Percentiles rank a stretch among this genome's conserved stretches.
phyloP scores from a whole-genome alignment of 30 jellyfish, hydroid and myxozoan genomes.

The Aurelia sp. region DNA sequence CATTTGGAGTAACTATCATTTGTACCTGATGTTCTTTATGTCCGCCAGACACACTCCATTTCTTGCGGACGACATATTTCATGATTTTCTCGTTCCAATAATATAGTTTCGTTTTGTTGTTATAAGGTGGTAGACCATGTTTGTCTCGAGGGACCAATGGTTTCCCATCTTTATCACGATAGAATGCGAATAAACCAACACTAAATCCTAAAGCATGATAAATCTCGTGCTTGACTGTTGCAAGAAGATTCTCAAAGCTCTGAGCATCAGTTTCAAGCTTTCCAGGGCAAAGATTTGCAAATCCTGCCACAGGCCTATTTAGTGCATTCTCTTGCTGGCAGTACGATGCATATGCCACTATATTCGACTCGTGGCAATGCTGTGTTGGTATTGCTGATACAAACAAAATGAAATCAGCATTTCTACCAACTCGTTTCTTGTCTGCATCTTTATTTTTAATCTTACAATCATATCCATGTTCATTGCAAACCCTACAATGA shows the following conservation, averaged over 20 bases:
- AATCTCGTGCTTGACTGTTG: conserved; percentile 93
- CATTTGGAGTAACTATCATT: conserved; percentile 91
- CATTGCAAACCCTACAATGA: conserved; percentile 84
- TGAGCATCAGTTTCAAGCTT: conserved; percentile 86
- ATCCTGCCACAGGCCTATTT: conserved; percentile 95
- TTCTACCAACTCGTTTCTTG: conserved; percentile 11
- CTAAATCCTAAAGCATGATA: conserved; percentile 95
- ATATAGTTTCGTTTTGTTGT: conserved; percentile 61
- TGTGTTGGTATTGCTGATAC: conserved; percentile 91
- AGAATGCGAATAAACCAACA: conserved; percentile 91
- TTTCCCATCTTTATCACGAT: conserved; percentile 79
- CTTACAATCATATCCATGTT: conserved; percentile 74
- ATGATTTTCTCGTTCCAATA: conserved; percentile 83
- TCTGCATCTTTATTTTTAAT: conserved; percentile 11
- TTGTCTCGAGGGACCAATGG: conserved; percentile 79
- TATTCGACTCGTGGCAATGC: conserved; percentile 89
- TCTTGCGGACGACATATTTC: conserved; percentile 61
- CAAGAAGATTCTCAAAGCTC: conserved; percentile 81
- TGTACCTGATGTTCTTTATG: conserved; percentile 82
- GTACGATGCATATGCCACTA: conserved; percentile 95
- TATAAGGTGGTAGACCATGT: conserved; percentile 89
- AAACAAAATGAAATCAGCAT: conserved; percentile 78
- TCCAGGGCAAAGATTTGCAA: conserved; percentile 90
- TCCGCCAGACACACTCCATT: conserved; percentile 96
- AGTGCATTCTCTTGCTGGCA: conserved; percentile 97